These are phyloP conservation scores for Bembecia ichneumoniformis DNA, from an alignment of 2,888 invertebrate species.

Conservation along the genomic window DNA sequence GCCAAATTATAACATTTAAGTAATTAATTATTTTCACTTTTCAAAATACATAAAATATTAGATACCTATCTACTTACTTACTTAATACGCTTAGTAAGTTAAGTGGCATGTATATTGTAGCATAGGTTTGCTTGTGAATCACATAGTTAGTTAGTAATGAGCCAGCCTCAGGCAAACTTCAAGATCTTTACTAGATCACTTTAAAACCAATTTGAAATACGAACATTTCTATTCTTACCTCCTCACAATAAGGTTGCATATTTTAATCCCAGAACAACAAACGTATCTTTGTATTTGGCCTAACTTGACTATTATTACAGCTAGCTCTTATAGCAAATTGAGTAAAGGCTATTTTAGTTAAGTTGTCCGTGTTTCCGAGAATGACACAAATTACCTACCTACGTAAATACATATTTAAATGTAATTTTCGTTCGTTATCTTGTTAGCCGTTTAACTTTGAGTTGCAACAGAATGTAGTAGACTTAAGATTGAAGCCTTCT, in stretches of 20 bases:
- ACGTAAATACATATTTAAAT: not conserved
- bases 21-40: too few species aligned
- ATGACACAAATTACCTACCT: not conserved
- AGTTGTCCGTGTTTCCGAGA: not conserved
- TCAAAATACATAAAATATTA: too few species aligned
- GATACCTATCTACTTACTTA: too few species aligned
- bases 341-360: not conserved
- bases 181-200: constrained; percentile 30
- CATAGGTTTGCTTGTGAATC: constrained; percentile 31
- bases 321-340: not conserved
- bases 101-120: too few species aligned
- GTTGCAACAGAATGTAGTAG: too few species aligned
- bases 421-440: not conserved
- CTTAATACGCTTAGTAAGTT: too few species aligned
- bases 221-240: constrained; percentile 10
- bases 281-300: not conserved
- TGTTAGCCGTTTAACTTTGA: not conserved
- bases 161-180: constrained; percentile 34
- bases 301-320: not conserved
- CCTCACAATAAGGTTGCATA: constrained; percentile 7
- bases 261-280: constrained; percentile 3
- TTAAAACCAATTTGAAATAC: constrained; percentile 10
- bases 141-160: constrained; percentile 61
- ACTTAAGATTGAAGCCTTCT: too few species aligned
- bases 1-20: too few species aligned